These are phyloP conservation scores for Ricordea florida DNA, from an alignment of 92 coral and sea anemone genomes.

Conservation along the genomic window DNA sequence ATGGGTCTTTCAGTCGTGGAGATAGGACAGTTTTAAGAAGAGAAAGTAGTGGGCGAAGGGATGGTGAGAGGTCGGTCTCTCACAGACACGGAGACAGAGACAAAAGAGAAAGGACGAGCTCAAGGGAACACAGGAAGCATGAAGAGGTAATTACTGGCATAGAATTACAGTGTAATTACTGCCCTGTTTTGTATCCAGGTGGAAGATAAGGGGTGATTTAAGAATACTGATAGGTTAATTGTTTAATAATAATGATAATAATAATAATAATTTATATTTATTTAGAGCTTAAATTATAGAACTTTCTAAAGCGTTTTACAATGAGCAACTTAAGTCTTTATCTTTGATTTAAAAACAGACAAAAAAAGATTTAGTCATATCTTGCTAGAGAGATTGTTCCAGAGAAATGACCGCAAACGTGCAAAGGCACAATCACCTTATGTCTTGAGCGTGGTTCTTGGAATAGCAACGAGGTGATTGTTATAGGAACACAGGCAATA, in stretches of 20 bases:
- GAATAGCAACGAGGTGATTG: background rate
- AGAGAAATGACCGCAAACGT: background rate
- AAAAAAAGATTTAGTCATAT: background rate
- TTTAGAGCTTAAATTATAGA: no score
- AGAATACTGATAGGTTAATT: no score
- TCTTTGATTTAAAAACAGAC: background rate
- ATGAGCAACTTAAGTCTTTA: no score
- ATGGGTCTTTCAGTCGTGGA: conserved; percentile 41
- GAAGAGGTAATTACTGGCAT: background rate
- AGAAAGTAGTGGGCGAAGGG: conserved; percentile 58
- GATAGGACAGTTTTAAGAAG: conserved; percentile 28
- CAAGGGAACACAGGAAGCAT: conserved; percentile 46
- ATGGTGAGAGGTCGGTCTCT: conserved; percentile 52
- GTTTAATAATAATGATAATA: no score
- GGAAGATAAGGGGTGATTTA: no score
- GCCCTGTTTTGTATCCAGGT: no score
- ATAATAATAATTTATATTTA: no score
- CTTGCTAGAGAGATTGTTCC: background rate
- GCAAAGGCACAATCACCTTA: background rate
- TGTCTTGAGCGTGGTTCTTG: background rate
- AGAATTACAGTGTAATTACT: no score
- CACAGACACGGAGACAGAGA: conserved; percentile 42
- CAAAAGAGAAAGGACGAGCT: conserved; percentile 59
- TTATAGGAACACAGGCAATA: background rate
- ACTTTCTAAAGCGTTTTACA: no score